phyloP scores from a whole-genome alignment of 1,140 invertebrate genomes.

The Aphelenchoides fujianensis region DNA sequence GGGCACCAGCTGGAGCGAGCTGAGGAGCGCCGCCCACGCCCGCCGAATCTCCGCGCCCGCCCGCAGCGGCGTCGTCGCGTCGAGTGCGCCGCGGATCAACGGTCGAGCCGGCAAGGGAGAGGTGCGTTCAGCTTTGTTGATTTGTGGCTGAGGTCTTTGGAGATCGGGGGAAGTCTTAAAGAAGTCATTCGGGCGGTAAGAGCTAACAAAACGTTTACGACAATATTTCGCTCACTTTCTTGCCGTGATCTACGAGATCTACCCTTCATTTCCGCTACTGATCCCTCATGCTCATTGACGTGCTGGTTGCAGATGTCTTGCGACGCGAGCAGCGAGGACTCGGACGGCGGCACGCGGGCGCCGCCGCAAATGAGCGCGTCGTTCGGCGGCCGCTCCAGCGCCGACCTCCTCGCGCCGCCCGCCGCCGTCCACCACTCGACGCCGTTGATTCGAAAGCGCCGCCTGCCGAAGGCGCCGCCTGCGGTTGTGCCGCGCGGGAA shows the following conservation, averaged over 20 bases:
- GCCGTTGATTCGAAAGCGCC: not conserved
- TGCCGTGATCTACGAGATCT: too few species aligned
- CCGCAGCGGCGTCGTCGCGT: not conserved
- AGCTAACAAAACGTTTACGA: too few species aligned
- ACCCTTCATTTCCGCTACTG: too few species aligned
- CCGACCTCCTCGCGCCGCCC: not conserved
- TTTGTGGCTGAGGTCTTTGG: too few species aligned
- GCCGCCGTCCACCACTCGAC: not conserved
- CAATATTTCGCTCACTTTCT: too few species aligned
- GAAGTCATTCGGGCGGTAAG: too few species aligned
- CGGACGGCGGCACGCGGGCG: not conserved
- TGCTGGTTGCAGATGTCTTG: conserved; percentile 26
- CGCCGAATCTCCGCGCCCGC: not conserved
- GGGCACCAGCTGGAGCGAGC: conserved; percentile 18
- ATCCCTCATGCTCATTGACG: too few species aligned
- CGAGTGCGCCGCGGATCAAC: not conserved
- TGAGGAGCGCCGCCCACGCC: conserved; percentile 7
- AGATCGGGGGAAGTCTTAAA: too few species aligned
- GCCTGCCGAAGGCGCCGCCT: not conserved
- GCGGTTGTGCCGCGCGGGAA: not conserved
- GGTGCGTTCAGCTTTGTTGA: conserved; percentile 6
- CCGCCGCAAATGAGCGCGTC: conserved; percentile 10
- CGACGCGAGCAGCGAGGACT: conserved; percentile 15
- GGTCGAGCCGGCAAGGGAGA: not conserved
- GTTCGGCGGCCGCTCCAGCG: not conserved